A percentile compares a stretch with the other conserved stretches of the same genome.
These are phyloP conservation scores for Chelon auratus DNA, from an alignment of 2,797 vertebrate species.

Conservation along the genomic window DNA sequence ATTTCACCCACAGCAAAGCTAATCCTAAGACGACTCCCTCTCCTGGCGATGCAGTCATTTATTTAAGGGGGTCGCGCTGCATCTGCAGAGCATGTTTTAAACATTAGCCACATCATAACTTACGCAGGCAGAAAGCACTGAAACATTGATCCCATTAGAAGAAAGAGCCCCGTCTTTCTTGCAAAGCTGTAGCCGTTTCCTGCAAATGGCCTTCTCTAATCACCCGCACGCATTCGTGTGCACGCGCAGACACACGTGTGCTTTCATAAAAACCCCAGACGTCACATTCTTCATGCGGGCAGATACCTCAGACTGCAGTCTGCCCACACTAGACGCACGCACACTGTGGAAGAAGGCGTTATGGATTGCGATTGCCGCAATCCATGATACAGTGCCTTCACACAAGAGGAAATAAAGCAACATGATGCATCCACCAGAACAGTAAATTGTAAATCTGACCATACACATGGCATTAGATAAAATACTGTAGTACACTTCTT, in stretches of 20 bases:
- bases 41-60: conserved; percentile 68
- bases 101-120: conserved; percentile 75
- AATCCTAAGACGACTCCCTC: conserved; percentile 62
- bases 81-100: conserved; percentile 78
- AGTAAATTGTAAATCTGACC: too few relatives aligned
- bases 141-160: conserved; percentile 70
- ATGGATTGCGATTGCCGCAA: too few relatives aligned
- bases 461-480: too few relatives aligned
- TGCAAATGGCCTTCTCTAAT: conserved; percentile 44
- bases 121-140: conserved; percentile 52
- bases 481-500: too few relatives aligned
- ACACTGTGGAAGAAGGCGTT: background rate
- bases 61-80: conserved; percentile 74
- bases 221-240: background rate
- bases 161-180: conserved; percentile 40
- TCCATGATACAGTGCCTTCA: too few relatives aligned
- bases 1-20: conserved; percentile 57
- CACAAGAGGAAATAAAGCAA: too few relatives aligned
- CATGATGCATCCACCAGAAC: background rate
- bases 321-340: background rate
- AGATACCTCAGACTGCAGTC: background rate
- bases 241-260: background rate
- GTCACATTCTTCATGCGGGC: conserved; percentile 4
- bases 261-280: conserved; percentile 4
- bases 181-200: conserved; percentile 22